Base-by-base conservation (phyloP, 2,797 vertebrate genomes). In the Phrynocephalus forsythii region DNA sequence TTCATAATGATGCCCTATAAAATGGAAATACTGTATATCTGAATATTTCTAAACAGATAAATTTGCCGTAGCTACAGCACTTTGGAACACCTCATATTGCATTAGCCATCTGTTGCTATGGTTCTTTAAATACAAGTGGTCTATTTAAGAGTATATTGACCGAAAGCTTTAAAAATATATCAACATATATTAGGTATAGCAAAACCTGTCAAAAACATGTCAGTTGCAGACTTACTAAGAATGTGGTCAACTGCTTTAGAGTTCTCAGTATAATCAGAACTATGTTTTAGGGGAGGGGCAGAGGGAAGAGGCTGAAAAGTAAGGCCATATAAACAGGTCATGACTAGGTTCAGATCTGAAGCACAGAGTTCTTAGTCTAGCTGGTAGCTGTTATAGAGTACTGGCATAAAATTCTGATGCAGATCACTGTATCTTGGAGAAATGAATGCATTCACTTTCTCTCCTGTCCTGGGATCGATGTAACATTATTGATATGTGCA, bases 91-190 rank as follows among this genome's bases (percentile, higher is more conserved):
- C 91, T 89, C 87, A 87, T 82, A 86, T 80, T 94, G 93, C 90
- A 78, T 30, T 87, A 82, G 63, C 93, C 93, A 95, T 94, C 94
- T 95, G 95, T 94, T 95, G 92, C 90, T 94, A 92, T 89, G 92
- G 83, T 85, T 81, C 83, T 68, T 81, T 81, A 38, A 52, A 85
- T 67, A 87, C 84, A 79, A 86, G 20, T 68, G 13, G 68, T 52
- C 78, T 88, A 85, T 88, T 85, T 81, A 79, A 88, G 85, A 88
- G 71, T 68, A 76, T 79, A 79, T 44, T 60, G 78, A n/a, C 30
- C 76, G 68, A 76, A 81, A n/a, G 44, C 10, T 85, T 67, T 79
- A 84, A 80, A 84, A 84, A 73, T 86, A 89, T 88, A 86, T 92
- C 89, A 92, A 91, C 60, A 91, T 26, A 0, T 87, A 93, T 30